Base-by-base conservation (phyloP, 2,888 invertebrate species). In the Empis livida region DNA sequence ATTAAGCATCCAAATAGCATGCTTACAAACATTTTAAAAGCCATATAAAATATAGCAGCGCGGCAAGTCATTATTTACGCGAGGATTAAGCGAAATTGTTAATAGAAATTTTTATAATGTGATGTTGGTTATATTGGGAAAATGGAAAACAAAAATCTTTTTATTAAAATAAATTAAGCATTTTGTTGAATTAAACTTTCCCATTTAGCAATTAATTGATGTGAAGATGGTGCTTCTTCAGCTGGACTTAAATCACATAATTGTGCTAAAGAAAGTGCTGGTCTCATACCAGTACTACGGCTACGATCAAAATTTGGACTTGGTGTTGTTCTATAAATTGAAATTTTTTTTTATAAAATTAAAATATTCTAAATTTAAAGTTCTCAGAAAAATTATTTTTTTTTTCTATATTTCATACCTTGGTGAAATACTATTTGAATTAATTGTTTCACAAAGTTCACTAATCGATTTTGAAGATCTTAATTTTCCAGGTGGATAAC, bases 191-290 rank as follows among this genome's bases (percentile, higher is more conserved):
- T 88, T 56, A 85, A 73, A 51, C 78, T 84, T 68, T 88, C 88
- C 82, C 87, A 88, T 66, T 84, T 81, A 55, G 82, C 84, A 59
- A 88, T 87, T 52, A 88, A 73, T 41, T 78, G 71, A 51, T 77
- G 77, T 40, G 84, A 81, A 59, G 81, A 82, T 13, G 84, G 82
- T 44, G 80, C 78, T 59, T 80, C 79, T 20, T 78, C 78, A 41
- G 20, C 14, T 27, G 80, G 79, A 42, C 71, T 71, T 44, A 80
- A 70, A 60, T 80, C 79, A 62, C 82, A 82, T 49, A 83, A 65
- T 60, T 80, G 77, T 3, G 82, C 82, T 57, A 82, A 65, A 1
- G 82, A 82, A 61, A 79, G 73, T 3, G 82, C 81, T 39, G 80
- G 80, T 60, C 80, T 79, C 57, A 83, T 60, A 46, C 62, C 75